Base-by-base conservation (phyloP, 2,797 vertebrate genomes). In the Allobates femoralis region DNA sequence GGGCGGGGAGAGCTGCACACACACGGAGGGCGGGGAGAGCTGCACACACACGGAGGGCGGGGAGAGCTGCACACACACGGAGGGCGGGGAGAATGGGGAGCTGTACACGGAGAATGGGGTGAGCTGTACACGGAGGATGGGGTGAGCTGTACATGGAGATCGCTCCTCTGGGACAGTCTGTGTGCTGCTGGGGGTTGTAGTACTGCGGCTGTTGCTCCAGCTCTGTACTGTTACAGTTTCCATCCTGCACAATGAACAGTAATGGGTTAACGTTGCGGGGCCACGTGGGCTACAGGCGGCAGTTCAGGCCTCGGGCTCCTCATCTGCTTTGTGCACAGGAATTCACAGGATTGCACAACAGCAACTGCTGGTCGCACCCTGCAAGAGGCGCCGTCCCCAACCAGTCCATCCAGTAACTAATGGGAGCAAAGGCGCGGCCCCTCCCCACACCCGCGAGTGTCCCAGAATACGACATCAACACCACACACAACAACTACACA, bases 281-380 rank as follows among this genome's bases (percentile, higher is more conserved):
- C 74, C 83, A 67, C 75, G 11, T 62, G 46, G 55, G 73, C 6
- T 6, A 12, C 12, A 18, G 8, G 56, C 56, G 71, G n/a, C 73
- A 55, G 19, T 46, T 7, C 11, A 16, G 0, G 56, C 41, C 46
- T 18, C 53, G 41, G 83, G 73, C 78, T 28, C 83, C 73, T 66
- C 58, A 77, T 78, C 50, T 79, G 50, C 53, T 73, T 62, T 74
- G 34, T 80, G 41, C 77, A 69, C 66, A 85, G 76, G 84, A 85
- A 85, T 80, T 69, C 53, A 80, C 77, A 80, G 67, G 30, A 71
- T 80, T 85, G 84, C 79, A 69, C 53, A 85, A 80, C 55, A 74
- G n/a, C 66, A 73, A 19, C 56, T 23, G n/a, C 56, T 16, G 69
- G 64, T 58, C 81, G 62, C 77, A 55, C 66, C 77, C 78, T 85